These are phyloP conservation scores for Chondrilla cf. caribensis DNA, from an alignment of 37 sponge, comb jelly and placozoan species.

Conservation along the genomic window DNA sequence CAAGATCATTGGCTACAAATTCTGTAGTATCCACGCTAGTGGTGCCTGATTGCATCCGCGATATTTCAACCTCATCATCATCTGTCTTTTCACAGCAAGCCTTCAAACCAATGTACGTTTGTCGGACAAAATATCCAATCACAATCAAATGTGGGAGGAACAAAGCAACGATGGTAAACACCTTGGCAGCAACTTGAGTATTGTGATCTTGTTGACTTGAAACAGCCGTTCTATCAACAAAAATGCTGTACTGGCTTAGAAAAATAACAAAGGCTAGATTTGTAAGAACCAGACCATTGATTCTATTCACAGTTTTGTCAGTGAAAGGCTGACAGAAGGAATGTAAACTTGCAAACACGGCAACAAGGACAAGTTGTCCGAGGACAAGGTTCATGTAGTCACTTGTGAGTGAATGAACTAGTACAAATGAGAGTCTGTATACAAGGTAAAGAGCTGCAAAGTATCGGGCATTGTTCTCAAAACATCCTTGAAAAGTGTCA, in stretches of 20 bases:
- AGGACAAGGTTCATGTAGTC: background rate
- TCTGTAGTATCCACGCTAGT: background rate
- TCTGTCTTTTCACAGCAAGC: background rate
- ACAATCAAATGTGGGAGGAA: background rate
- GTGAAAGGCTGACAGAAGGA: background rate
- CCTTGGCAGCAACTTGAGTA: background rate
- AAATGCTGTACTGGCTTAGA: background rate
- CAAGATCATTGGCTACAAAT: no score
- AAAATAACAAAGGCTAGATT: background rate
- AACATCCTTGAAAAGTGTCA: conserved; percentile 25
- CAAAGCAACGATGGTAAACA: background rate
- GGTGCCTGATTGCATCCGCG: background rate
- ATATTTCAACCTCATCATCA: background rate
- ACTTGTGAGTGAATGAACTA: background rate
- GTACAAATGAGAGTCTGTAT: background rate
- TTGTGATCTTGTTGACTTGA: no score
- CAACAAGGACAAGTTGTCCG: background rate
- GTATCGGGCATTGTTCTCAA: background rate
- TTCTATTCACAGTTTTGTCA: background rate
- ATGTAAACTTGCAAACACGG: background rate
- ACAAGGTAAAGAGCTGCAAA: conserved; percentile 16
- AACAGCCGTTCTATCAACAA: background rate
- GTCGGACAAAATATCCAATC: background rate
- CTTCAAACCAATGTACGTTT: background rate
- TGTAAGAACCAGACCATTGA: background rate